These are phyloP conservation scores for Amphiura filiformis DNA, from an alignment of 35 echinoderm and acorn worm species.

Conservation along the genomic window DNA sequence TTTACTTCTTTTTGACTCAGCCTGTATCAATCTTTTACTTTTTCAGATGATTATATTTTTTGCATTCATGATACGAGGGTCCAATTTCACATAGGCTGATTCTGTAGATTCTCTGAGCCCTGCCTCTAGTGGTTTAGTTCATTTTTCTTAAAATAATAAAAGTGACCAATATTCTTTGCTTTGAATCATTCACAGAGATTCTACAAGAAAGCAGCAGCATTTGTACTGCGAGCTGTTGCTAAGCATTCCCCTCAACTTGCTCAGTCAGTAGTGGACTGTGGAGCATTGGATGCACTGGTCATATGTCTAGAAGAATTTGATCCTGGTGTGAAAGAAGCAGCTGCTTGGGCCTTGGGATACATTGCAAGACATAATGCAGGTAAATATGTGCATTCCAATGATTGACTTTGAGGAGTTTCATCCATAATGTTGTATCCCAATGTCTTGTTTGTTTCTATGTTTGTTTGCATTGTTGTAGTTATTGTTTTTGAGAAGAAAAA, in stretches of 20 bases:
- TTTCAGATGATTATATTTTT: too few relatives aligned
- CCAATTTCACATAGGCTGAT: too few relatives aligned
- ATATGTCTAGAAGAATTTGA: conserved; percentile 99
- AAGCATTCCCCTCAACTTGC: conserved; percentile 94
- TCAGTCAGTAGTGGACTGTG: conserved; percentile 97
- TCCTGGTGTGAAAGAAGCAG: conserved; percentile 95
- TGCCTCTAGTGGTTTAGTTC: too few relatives aligned
- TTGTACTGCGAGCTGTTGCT: conserved; percentile 97
- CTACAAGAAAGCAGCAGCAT: conserved; percentile 99
- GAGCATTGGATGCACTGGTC: conserved; percentile 94
- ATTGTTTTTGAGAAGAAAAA: too few relatives aligned
- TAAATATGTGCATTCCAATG: conserved; percentile 25
- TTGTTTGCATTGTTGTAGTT: neutral
- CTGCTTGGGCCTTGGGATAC: conserved; percentile 96
- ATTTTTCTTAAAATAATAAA: too few relatives aligned
- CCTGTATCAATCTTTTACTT: too few relatives aligned
- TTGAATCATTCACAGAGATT: too few relatives aligned
- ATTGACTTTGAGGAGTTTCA: neutral
- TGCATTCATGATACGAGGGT: too few relatives aligned
- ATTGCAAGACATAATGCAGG: conserved; percentile 99
- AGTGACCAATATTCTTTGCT: too few relatives aligned
- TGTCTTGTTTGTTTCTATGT: neutral
- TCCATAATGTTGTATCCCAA: neutral
- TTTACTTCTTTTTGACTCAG: too few relatives aligned
- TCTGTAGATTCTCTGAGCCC: too few relatives aligned